Conservation (phyloP, 1,140 invertebrate species). For the Oedothorax gibbosus region DNA sequence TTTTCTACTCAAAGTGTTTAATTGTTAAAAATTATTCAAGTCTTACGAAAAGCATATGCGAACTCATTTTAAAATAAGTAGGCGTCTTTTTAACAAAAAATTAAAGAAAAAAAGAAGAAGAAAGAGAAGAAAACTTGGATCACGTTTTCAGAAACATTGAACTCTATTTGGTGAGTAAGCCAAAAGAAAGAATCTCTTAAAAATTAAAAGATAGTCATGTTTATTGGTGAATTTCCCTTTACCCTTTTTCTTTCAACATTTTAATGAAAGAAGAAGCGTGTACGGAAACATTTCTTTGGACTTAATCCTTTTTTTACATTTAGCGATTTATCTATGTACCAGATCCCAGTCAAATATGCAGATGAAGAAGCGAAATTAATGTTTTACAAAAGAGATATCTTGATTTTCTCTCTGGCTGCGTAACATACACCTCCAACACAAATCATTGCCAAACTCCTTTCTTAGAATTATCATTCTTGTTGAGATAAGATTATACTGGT, state of each 20-base stretch:
- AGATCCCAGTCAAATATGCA: conserved; percentile 10
- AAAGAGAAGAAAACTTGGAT: background rate
- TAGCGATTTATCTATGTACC: background rate
- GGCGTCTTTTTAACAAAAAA: background rate
- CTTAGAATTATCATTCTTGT: no score
- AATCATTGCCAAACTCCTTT: conserved; percentile 21
- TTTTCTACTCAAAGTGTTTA: no score
- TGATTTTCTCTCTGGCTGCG: conserved; percentile 5
- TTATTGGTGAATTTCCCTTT: no score
- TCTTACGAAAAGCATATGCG: no score
- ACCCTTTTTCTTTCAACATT: no score
- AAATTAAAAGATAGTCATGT: background rate
- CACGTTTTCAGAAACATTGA: conserved; percentile 15
- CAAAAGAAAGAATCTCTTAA: background rate
- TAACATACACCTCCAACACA: conserved; percentile 35
- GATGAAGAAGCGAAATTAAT: conserved; percentile 13
- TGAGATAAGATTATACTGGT: no score
- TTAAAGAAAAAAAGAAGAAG: background rate
- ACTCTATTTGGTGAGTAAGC: background rate
- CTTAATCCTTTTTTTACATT: no score
- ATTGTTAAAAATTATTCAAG: no score
- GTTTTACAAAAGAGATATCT: conserved; percentile 3
- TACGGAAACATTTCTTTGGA: no score
- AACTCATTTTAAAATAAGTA: background rate
- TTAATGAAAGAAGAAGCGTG: no score